Base-by-base conservation (phyloP, 2,797 vertebrate genomes). In the Muraenolepis orangiensis region DNA sequence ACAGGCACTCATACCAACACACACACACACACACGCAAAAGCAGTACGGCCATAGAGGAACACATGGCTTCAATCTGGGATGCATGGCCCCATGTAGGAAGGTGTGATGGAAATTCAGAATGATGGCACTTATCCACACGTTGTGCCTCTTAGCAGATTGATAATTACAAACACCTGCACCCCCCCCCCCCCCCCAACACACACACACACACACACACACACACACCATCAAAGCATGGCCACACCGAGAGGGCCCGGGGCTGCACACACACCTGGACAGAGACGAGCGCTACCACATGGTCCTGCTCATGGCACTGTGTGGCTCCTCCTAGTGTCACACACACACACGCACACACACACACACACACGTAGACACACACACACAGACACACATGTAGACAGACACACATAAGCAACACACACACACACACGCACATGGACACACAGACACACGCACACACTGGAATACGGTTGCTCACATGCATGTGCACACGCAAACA, bases 101-200 rank as follows among this genome's bases (percentile, higher is more conserved):
- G 94, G 93, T 94, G 93, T 92, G 92, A 94, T 93, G 92, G 91
- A 93, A 94, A 95, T 93, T 92, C 88, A 86, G 90, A 94, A 93
- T 91, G 93, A 94, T 93, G 90, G 90, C 90, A 92, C 91, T 94
- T 93, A 93, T 92, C 93, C 91, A 92, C 92, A 93, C 93, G 87
- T 92, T 93, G 91, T 94, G 93, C 93, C 93, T 92, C 89, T 93
- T 92, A 93, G 93, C 90, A 74, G 87, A 91, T 87, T 90, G 90
- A 88, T 94, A 93, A 95, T 93, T 93, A 89, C 91, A 93, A 94
- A 93, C 94, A 94, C 92, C 93, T 94, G 94, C 88, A 87, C 76
- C 79, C 81, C 81, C 75, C 73, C 32, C 28, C 61, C 34, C 51
- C 67, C 32, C 57, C 26, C 18, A 30, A 2, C 40, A 4, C 74